Evolutionary conservation across 2,113 vertebrate genomes (phyloP).

Genomic region (Azemiops feae): DNA sequence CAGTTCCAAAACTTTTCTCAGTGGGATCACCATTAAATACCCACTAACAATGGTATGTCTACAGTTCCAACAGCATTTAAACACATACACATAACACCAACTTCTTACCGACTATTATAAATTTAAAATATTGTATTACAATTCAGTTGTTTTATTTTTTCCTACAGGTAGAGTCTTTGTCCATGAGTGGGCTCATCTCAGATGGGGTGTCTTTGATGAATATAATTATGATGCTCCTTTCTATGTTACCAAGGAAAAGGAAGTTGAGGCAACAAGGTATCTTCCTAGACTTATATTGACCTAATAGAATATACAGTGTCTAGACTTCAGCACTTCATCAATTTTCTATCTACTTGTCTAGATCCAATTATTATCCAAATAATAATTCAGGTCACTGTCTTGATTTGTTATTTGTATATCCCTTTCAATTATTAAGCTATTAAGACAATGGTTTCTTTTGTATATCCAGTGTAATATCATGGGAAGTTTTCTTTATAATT

Average conservation of each 20-base stretch:
- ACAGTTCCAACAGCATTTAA: background rate
- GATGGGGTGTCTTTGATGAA: conserved; percentile 76
- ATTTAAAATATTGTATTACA: background rate
- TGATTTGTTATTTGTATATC: background rate
- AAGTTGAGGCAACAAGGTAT: conserved; percentile 65
- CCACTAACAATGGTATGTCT: background rate
- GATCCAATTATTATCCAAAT: background rate
- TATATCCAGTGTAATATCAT: background rate
- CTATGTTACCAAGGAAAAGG: conserved; percentile 41
- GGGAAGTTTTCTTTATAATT: background rate
- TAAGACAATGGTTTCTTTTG: background rate
- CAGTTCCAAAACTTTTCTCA: background rate
- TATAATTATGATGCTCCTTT: conserved; percentile 63
- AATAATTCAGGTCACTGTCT: background rate
- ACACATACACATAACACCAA: background rate
- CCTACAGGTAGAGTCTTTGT: conserved; percentile 67
- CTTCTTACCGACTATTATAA: background rate
- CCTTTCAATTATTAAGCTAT: background rate
- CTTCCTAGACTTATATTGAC: background rate
- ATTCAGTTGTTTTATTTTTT: background rate
- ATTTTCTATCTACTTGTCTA: background rate
- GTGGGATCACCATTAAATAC: background rate
- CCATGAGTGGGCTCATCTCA: conserved; percentile 77
- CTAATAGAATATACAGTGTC: background rate
- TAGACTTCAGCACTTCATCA: background rate